These are phyloP conservation scores for Lethrus apterus DNA, from an alignment of 1,140 invertebrate species.

Conservation along the genomic window DNA sequence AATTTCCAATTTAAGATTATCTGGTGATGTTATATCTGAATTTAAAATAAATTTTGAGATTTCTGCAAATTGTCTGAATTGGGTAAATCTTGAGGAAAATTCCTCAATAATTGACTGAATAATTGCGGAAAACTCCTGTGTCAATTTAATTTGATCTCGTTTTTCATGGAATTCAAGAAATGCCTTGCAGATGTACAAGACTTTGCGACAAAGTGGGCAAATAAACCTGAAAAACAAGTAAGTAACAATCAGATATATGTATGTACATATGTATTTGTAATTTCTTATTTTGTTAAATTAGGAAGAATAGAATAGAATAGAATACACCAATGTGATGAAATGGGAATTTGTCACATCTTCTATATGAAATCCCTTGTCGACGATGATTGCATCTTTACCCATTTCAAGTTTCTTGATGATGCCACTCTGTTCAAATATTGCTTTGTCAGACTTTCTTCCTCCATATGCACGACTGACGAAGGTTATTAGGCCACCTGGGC, in stretches of 20 bases:
- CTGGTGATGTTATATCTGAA: too few relatives aligned
- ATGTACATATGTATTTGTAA: not conserved
- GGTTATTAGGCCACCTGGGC: not conserved
- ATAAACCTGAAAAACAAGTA: too few relatives aligned
- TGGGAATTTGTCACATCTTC: not conserved
- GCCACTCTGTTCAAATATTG: slow-evolving; percentile 4
- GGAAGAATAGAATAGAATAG: slow-evolving; percentile 9
- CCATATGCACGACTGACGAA: slow-evolving; percentile 3
- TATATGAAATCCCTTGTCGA: slow-evolving; percentile 12
- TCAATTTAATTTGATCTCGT: too few relatives aligned
- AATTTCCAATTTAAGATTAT: not conserved
- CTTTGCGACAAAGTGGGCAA: not conserved
- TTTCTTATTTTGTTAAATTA: too few relatives aligned
- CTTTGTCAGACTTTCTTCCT: slow-evolving; percentile 6
- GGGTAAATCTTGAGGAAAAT: too few relatives aligned
- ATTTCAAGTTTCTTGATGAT: slow-evolving; percentile 9
- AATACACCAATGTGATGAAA: slow-evolving; percentile 2
- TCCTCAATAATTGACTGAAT: too few relatives aligned
- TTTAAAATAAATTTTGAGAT: not conserved
- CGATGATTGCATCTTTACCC: slow-evolving; percentile 9
- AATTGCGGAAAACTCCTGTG: too few relatives aligned
- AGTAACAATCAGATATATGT: too few relatives aligned
- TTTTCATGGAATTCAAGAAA: too few relatives aligned
- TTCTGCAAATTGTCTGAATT: too few relatives aligned
- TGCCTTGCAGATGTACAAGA: not conserved